phyloP scores from a whole-genome alignment of 2,888 invertebrate species.

The Villa cingulata region DNA sequence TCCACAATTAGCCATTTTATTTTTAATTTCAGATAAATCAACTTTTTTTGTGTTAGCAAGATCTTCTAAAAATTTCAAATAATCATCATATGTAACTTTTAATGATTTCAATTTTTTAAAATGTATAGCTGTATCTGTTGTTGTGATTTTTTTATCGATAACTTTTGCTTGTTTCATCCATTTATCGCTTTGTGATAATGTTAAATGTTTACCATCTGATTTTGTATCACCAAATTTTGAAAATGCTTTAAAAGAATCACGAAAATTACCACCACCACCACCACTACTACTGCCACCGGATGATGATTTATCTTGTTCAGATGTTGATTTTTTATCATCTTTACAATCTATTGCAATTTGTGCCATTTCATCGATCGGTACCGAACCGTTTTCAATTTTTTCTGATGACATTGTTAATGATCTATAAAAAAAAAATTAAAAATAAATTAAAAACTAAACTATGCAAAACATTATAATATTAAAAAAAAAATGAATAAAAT shows the following conservation, averaged over 20 bases:
- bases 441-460: neutral
- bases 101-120: constrained; percentile 77
- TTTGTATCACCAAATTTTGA: constrained; percentile 78
- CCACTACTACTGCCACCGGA: constrained; percentile 21
- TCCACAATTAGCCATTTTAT: constrained; percentile 66
- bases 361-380: constrained; percentile 29
- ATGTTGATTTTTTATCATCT: constrained; percentile 16
- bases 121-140: constrained; percentile 80
- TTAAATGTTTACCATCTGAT: constrained; percentile 72
- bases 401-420: constrained; percentile 8
- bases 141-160: constrained; percentile 73
- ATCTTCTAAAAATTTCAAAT: constrained; percentile 73
- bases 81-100: constrained; percentile 63
- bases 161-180: constrained; percentile 88
- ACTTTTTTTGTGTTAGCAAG: constrained; percentile 72
- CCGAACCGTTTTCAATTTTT: constrained; percentile 17
- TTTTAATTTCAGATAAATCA: constrained; percentile 63
- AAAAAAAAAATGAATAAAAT: constrained; percentile 16
- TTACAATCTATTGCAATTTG: constrained; percentile 25
- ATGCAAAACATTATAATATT: too few relatives aligned
- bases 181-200: constrained; percentile 81
- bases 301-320: constrained; percentile 23
- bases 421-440: constrained; percentile 12
- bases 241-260: constrained; percentile 64
- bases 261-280: constrained; percentile 33